Conservation (phyloP, 2,888 invertebrate genomes). For the Tridacna crocea region DNA sequence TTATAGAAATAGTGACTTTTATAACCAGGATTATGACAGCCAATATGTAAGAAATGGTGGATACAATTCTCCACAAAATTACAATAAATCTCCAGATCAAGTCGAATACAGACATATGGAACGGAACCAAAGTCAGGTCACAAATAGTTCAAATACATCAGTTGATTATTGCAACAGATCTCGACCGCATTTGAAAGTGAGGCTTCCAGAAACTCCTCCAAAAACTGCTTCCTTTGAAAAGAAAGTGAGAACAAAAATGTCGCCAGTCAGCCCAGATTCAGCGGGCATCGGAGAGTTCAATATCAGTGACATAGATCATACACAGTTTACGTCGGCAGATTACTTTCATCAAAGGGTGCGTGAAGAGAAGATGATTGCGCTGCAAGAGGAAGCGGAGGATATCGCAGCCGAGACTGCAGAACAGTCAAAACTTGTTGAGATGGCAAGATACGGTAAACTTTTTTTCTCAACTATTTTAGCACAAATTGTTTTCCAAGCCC, state of each 20-base stretch:
- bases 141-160: background rate
- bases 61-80: conserved; percentile 2
- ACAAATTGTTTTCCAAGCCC: no score
- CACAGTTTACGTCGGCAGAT: conserved; percentile 38
- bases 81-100: background rate
- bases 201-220: conserved; percentile 30
- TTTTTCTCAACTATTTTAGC: no score
- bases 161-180: background rate
- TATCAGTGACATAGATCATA: conserved; percentile 51
- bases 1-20: background rate
- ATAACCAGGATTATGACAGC: background rate
- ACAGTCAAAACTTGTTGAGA: conserved; percentile 43
- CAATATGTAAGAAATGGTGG: conserved; percentile 2
- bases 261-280: conserved; percentile 49
- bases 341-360: conserved; percentile 43
- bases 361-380: conserved; percentile 39
- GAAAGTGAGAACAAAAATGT: conserved; percentile 7
- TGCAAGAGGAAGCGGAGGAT: conserved; percentile 55
- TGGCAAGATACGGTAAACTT: conserved; percentile 51
- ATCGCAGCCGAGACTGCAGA: conserved; percentile 50
- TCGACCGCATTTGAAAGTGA: conserved; percentile 6
- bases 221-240: conserved; percentile 6
- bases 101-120: background rate
- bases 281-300: conserved; percentile 56
- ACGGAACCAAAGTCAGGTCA: background rate